Evolutionary conservation across 2,113 vertebrate species (phyloP).

Genomic region (Neolamprologus kungweensis): DNA sequence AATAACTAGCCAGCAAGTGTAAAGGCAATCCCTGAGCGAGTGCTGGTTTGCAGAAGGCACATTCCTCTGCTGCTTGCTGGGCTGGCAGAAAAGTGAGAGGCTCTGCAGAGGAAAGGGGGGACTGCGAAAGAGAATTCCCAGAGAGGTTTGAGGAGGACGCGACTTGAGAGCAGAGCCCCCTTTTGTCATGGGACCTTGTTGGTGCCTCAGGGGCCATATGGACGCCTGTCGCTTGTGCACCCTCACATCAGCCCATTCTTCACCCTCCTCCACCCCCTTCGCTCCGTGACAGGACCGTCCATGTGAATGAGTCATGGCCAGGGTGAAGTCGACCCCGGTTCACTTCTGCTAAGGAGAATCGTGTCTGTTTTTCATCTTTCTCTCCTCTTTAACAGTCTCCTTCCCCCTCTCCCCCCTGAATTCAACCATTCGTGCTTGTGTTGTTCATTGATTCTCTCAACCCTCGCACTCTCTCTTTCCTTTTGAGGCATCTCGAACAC

Average conservation of each 20-base stretch:
- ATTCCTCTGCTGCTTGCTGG: slow-evolving; percentile 43
- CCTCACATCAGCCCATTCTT: slow-evolving; percentile 51
- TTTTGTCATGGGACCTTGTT: slow-evolving; percentile 44
- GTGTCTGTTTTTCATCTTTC: not conserved
- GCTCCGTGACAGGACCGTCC: slow-evolving; percentile 36
- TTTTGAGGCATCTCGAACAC: slow-evolving; percentile 40
- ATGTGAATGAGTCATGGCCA: slow-evolving; percentile 54
- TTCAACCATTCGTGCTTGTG: not conserved
- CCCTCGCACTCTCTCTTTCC: not conserved
- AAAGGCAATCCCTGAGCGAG: not conserved
- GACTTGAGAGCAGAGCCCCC: slow-evolving; percentile 30
- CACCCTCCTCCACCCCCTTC: not conserved
- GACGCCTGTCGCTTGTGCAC: slow-evolving; percentile 49
- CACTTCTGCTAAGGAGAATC: slow-evolving; percentile 31
- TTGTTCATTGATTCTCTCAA: not conserved
- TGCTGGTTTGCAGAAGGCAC: slow-evolving; percentile 21
- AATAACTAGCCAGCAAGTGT: slow-evolving; percentile 16
- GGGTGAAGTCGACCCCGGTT: slow-evolving; percentile 56
- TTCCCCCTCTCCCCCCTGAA: not conserved
- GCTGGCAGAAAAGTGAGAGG: slow-evolving; percentile 44
- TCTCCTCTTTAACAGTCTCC: not conserved
- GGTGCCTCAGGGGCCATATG: slow-evolving; percentile 50
- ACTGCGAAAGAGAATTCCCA: slow-evolving; percentile 37
- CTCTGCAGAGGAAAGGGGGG: slow-evolving; percentile 15
- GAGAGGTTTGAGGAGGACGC: slow-evolving; percentile 29